Evolutionary conservation across 2,888 invertebrate genomes (phyloP), one percentile per base, ranked within the genome.

Genomic region (Cephus pulcher): DNA sequence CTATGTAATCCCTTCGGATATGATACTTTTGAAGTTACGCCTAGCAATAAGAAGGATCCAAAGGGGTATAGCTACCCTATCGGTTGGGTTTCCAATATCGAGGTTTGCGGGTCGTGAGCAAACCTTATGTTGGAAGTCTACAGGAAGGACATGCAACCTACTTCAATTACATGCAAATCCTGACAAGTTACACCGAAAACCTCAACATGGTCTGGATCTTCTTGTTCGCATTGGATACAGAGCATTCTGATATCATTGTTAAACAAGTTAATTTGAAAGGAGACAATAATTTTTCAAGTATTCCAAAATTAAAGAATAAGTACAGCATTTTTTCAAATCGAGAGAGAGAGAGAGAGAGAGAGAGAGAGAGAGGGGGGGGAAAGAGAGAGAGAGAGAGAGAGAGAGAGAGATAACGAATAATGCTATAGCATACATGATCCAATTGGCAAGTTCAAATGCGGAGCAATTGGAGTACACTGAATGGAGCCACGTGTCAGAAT

Each of bases 121-220:
- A 84, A 81, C 82, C 12, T 68, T 73, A 75, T 73, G 73, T 56
- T 70, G 40, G 68, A 35, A 77, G 76, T 74, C 76, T 82, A 76
- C 73, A 81, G 80, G 80, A 73, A 77, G 76, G 78, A 82, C 82
- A 79, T 80, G 85, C 79, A 79, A 80, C 77, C 83, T 80, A 78
- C 80, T 76, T 84, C 86, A 86, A 87, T 86, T 85, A 88, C 81
- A 86, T 87, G 86, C 87, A 86, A 88, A 88, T 88, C 82, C 82
- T 78, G 81, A 80, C 84, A 81, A 82, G 83, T 81, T 79, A 75
- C 76, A 77, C 73, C 74, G 80, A 82, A 83, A 84, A 84, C 83
- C 84, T 83, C 83, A 81, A 83, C 84, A 82, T 35, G 76, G 73
- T 69, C 69, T 69, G 40, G n/a, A 73, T 56, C 56, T 56, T 56